phyloP scores from a whole-genome alignment of 2,888 invertebrate genomes.

The Platypus cylindrus region DNA sequence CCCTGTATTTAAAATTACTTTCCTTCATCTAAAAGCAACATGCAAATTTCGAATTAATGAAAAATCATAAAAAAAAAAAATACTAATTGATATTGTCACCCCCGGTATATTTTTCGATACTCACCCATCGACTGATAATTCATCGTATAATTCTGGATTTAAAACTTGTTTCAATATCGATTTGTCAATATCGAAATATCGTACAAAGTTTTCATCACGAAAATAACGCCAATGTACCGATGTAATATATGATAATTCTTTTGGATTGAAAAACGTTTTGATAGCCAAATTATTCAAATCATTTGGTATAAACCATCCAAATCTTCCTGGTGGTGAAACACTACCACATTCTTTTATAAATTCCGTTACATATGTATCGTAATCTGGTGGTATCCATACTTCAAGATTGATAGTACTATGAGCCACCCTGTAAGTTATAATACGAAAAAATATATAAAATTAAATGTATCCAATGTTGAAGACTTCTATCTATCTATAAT shows the following conservation, averaged over 20 bases:
- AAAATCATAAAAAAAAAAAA: too few species aligned
- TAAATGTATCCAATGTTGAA: too few species aligned
- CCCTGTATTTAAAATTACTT: too few species aligned
- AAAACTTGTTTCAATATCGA: too few species aligned
- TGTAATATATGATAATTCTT: slow-evolving; percentile 6
- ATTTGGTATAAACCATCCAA: slow-evolving; percentile 52
- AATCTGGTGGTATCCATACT: slow-evolving; percentile 54
- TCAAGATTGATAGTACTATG: slow-evolving; percentile 52
- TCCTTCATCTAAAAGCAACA: too few species aligned
- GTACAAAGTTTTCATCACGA: slow-evolving; percentile 33
- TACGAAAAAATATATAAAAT: too few species aligned
- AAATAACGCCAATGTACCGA: slow-evolving; percentile 43
- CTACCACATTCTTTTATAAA: slow-evolving; percentile 41
- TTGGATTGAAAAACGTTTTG: slow-evolving; percentile 10
- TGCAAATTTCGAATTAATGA: too few species aligned
- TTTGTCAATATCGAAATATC: slow-evolving; percentile 37
- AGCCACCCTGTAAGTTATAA: slow-evolving; percentile 35
- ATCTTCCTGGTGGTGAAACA: slow-evolving; percentile 43
- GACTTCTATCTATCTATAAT: too few species aligned
- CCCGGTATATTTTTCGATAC: too few species aligned
- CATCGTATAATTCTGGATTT: too few species aligned
- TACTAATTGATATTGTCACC: too few species aligned
- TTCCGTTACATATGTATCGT: slow-evolving; percentile 39
- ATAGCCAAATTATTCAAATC: slow-evolving; percentile 24
- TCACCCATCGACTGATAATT: too few species aligned